Conservation (phyloP, 2,113 vertebrate species). For the Machaerirhynchus nigripectus region DNA sequence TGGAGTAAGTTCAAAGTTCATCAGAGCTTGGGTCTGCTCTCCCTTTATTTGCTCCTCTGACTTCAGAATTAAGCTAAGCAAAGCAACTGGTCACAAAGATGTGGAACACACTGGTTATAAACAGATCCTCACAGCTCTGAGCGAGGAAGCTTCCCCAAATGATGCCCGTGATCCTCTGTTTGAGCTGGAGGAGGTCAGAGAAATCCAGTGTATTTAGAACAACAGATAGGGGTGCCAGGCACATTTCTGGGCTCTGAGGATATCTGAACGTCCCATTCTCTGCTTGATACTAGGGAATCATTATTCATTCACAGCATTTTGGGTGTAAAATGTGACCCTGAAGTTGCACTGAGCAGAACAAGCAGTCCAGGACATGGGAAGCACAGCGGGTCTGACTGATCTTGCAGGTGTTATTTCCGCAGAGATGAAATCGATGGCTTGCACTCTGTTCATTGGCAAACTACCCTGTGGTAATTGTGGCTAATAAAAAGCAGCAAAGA, state of each 20-base stretch:
- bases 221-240: background rate
- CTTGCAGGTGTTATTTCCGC: background rate
- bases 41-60: slow-evolving; percentile 27
- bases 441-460: background rate
- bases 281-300: background rate
- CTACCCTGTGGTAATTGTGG: background rate
- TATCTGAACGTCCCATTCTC: background rate
- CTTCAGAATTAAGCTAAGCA: slow-evolving; percentile 7
- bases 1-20: slow-evolving; percentile 45
- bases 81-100: background rate
- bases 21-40: background rate
- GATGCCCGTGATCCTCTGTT: background rate
- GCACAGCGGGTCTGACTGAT: background rate
- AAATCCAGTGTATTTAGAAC: background rate
- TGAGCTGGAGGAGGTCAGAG: background rate
- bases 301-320: background rate
- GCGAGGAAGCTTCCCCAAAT: background rate
- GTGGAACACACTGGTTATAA: background rate
- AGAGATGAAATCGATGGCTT: background rate
- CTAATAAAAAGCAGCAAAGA: background rate
- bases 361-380: background rate
- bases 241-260: background rate
- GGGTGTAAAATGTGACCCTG: background rate
- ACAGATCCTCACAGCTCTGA: background rate
- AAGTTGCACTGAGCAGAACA: background rate